Base-by-base conservation (phyloP, 37 sponge, comb jelly and placozoan genomes). In the Petrosia ficiformis region DNA sequence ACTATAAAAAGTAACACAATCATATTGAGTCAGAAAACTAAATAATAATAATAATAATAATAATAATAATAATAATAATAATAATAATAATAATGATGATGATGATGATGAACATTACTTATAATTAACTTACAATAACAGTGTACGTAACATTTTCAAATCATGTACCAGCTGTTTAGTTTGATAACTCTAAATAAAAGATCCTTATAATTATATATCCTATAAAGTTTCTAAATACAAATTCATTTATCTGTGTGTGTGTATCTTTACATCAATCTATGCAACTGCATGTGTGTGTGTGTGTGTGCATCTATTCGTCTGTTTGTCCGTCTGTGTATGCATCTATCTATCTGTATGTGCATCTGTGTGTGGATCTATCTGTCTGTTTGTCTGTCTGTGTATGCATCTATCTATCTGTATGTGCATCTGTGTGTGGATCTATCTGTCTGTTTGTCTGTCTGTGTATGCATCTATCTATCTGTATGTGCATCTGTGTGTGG, bases 1-100 rank as follows among this genome's bases (percentile, higher is more conserved):
- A 34, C 75, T 77, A 21, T 78, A 93, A 71, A 96, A 96, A 16
- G 97, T 89, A 30, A 96, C 93, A 84, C 93, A 83, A 70, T 96
- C 93, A 44, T 93, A 89, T 88, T 96, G 94, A 29, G 91, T 94
- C 65, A 94, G 68, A 70, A 65, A 88, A 38, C 93, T 87, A 64
- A 48, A 72, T 37, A 73, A 57, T 39, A 33, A 38, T 41, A 3
- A 65, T 70, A 38, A 44, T 36, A 11, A 73, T n/a, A 41, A 1
- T 39, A n/a, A n/a, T n/a, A n/a, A n/a, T n/a, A n/a, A n/a, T n/a
- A n/a, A n/a, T n/a, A n/a, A n/a, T n/a, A n/a, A n/a, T n/a, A n/a
- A n/a, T n/a, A n/a, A n/a, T n/a, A n/a, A n/a, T n/a, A n/a, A n/a
- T n/a, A n/a, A n/a, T n/a, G n/a, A n/a, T n/a, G n/a, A n/a, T n/a